Conservation (phyloP, 2,113 vertebrate species). For the Xyliphius kryptos region DNA sequence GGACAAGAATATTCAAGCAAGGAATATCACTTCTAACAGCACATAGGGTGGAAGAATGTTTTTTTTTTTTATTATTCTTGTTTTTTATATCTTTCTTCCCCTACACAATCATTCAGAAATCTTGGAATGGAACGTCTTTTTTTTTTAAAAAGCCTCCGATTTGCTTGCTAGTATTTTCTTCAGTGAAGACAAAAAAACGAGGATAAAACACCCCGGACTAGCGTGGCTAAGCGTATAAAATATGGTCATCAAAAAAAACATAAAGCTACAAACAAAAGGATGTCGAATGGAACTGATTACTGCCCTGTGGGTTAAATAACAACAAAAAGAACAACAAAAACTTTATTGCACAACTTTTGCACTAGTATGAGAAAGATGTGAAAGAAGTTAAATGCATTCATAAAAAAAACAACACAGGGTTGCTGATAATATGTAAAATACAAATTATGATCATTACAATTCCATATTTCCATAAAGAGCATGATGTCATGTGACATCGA, state of each 20-base stretch:
- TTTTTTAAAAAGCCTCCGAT: slow-evolving; percentile 42
- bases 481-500: slow-evolving; percentile 57
- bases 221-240: slow-evolving; percentile 45
- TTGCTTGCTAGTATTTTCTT: slow-evolving; percentile 43
- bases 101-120: slow-evolving; percentile 28
- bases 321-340: too few species aligned
- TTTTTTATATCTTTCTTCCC: slow-evolving; percentile 32
- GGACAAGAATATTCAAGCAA: slow-evolving; percentile 43
- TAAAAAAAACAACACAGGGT: slow-evolving; percentile 86
- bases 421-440: slow-evolving; percentile 83
- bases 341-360: slow-evolving; percentile 96
- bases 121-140: slow-evolving; percentile 51
- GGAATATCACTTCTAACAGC: slow-evolving; percentile 55
- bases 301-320: slow-evolving; percentile 51
- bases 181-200: slow-evolving; percentile 49
- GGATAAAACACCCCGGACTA: slow-evolving; percentile 49
- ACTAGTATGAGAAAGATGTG: slow-evolving; percentile 87
- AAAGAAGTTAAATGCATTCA: slow-evolving; percentile 56
- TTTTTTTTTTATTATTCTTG: slow-evolving; percentile 22
- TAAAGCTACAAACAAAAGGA: slow-evolving; percentile 26
- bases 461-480: slow-evolving; percentile 58
- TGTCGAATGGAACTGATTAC: slow-evolving; percentile 49
- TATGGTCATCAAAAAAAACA: slow-evolving; percentile 42
- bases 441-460: slow-evolving; percentile 76
- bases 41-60: slow-evolving; percentile 58